Percentiles rank a stretch among this genome's conserved stretches.
Conservation (phyloP, 2,797 vertebrate genomes). For the Neostethus bicornis region DNA sequence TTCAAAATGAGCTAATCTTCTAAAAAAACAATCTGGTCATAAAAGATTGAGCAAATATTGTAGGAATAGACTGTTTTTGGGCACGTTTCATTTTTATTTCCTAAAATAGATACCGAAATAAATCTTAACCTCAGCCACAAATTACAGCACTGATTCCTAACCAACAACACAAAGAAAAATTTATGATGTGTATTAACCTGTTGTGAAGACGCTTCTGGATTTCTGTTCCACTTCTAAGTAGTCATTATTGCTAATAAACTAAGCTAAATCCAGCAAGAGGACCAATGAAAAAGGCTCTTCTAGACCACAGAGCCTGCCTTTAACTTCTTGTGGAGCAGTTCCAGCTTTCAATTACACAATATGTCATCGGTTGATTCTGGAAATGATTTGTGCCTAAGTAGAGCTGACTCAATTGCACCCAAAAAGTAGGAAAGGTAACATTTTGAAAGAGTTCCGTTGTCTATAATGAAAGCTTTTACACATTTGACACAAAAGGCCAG, state of each 20-base stretch:
- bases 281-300: conserved; percentile 40
- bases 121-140: conserved; percentile 4
- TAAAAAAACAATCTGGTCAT: background rate
- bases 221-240: conserved; percentile 32
- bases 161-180: conserved; percentile 28
- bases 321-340: conserved; percentile 19
- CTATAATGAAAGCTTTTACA: background rate
- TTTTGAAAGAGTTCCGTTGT: background rate
- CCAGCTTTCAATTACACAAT: conserved; percentile 13
- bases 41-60: too few relatives aligned
- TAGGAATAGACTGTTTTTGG: background rate
- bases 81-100: background rate
- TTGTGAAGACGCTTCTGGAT: conserved; percentile 21
- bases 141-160: conserved; percentile 13
- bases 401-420: background rate
- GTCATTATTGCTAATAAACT: conserved; percentile 40
- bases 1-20: background rate
- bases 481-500: background rate
- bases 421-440: background rate
- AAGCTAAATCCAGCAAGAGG: conserved; percentile 27
- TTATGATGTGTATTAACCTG: conserved; percentile 26
- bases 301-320: conserved; percentile 33
- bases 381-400: conserved; percentile 23
- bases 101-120: conserved; percentile 11
- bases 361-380: conserved; percentile 24